phyloP scores from a whole-genome alignment of 2,797 vertebrate species.

The Sebastes hubbsi region DNA sequence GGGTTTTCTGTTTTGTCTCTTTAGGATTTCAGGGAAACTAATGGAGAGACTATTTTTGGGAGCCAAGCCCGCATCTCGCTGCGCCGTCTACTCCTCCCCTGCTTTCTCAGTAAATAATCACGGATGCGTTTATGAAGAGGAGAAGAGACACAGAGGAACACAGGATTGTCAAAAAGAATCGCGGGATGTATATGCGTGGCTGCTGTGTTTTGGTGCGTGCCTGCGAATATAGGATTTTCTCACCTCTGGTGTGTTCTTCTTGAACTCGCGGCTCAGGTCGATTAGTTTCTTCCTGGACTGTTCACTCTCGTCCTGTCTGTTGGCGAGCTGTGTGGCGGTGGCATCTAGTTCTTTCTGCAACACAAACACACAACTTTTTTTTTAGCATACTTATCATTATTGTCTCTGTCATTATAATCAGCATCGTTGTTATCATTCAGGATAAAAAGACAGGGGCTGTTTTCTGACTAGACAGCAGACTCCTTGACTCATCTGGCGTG shows the following conservation, averaged over 20 bases:
- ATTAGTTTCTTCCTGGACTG: conserved; percentile 92
- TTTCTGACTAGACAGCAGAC: conserved; percentile 27
- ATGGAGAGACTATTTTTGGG: conserved; percentile 84
- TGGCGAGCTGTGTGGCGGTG: conserved; percentile 91
- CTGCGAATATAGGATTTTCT: conserved; percentile 64
- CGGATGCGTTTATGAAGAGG: conserved; percentile 52
- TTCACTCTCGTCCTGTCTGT: conserved; percentile 99
- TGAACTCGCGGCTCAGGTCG: conserved; percentile 99
- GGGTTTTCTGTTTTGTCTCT: conserved; percentile 84
- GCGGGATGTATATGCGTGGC: not conserved
- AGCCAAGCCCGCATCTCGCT: conserved; percentile 72
- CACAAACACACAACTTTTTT: conserved; percentile 33
- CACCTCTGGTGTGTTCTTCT: conserved; percentile 99
- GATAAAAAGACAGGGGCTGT: not conserved
- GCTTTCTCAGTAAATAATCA: conserved; percentile 76
- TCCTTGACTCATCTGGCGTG: conserved; percentile 27
- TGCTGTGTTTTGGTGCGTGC: conserved; percentile 19
- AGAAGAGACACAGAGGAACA: conserved; percentile 41
- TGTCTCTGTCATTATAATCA: conserved; percentile 8
- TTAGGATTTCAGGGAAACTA: conserved; percentile 84
- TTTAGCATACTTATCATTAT: not conserved
- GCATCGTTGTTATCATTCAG: not conserved
- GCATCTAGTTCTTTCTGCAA: conserved; percentile 86
- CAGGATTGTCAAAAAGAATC: conserved; percentile 32
- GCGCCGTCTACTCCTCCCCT: conserved; percentile 62